Conservation (phyloP, 1,140 invertebrate species). For the Zaprionus ghesquierei region DNA sequence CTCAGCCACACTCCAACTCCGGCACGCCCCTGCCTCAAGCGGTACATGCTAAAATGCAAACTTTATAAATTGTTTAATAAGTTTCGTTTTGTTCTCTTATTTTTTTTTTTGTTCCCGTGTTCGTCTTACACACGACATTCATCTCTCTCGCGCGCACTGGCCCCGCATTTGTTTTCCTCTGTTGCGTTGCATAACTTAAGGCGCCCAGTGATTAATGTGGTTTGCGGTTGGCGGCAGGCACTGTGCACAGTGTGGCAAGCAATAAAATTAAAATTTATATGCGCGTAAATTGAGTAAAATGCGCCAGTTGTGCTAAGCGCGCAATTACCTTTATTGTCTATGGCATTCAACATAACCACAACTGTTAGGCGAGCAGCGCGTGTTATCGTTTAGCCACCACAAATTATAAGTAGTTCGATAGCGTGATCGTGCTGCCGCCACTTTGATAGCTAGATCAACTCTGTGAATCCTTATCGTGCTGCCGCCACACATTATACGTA, state of each 20-base stretch:
- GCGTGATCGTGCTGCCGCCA: too few relatives aligned
- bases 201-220: conserved; percentile 32
- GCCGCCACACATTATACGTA: too few relatives aligned
- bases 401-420: too few relatives aligned
- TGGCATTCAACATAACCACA: neutral
- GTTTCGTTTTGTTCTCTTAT: conserved; percentile 11
- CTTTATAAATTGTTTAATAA: conserved; percentile 58
- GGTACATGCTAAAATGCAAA: conserved; percentile 23
- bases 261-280: neutral
- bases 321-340: neutral
- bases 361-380: neutral
- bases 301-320: neutral
- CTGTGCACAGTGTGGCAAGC: neutral
- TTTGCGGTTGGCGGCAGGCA: neutral
- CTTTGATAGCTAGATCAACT: too few relatives aligned
- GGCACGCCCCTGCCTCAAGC: neutral
- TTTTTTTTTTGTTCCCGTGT: neutral
- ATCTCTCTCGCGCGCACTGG: conserved; percentile 8
- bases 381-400: neutral
- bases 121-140: conserved; percentile 20
- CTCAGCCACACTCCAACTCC: neutral
- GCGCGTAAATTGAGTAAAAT: neutral
- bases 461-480: too few relatives aligned
- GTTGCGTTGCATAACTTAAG: conserved; percentile 45
- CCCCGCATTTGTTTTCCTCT: conserved; percentile 8